Conservation (phyloP, 1,140 invertebrate genomes). For the Leptonema lineaticorne region DNA sequence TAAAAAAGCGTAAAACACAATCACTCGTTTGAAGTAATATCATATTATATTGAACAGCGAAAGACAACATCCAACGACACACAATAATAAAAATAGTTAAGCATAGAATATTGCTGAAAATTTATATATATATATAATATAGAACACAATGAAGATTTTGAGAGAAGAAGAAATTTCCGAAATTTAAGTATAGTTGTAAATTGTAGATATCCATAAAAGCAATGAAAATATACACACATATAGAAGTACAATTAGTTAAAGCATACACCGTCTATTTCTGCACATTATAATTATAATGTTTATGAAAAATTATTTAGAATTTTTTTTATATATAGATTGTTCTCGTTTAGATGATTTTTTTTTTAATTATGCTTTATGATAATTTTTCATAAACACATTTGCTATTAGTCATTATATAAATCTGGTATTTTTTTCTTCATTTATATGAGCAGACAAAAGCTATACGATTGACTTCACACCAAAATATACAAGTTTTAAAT, state of each 20-base stretch:
- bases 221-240: not conserved
- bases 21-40: too few species aligned
- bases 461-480: not conserved
- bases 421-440: too few species aligned
- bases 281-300: not conserved
- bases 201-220: not conserved
- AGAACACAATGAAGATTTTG: not conserved
- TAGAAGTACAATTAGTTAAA: not conserved
- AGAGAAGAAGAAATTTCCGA: not conserved
- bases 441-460: constrained; percentile 8
- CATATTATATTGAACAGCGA: not conserved
- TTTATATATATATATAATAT: not conserved
- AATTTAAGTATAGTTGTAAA: not conserved
- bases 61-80: not conserved
- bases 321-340: not conserved
- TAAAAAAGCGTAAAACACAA: too few species aligned
- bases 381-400: not conserved
- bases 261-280: not conserved
- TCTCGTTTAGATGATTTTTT: not conserved
- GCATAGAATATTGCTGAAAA: constrained; percentile 5
- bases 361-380: not conserved
- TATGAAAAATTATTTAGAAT: not conserved
- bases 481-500: not conserved
- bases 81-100: not conserved
- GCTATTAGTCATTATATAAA: too few species aligned